Conservation (phyloP, 2,888 invertebrate genomes). For the Chrysina gloriosa region DNA sequence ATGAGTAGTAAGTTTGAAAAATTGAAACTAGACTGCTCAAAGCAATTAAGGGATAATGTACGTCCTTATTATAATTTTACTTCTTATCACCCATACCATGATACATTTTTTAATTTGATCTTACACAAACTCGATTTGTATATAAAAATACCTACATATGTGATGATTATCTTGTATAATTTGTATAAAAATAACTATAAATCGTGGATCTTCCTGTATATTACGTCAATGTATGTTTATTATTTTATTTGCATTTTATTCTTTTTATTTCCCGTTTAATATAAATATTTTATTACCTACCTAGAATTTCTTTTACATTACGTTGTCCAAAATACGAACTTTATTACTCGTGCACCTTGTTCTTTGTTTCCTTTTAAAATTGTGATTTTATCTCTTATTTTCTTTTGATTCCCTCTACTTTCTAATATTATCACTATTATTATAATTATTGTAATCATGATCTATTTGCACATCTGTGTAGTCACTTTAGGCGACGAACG, state of each 20-base stretch:
- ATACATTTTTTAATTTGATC: neutral
- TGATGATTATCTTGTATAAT: conserved; percentile 53
- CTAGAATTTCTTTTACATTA: neutral
- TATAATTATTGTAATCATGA: neutral
- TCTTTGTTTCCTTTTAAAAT: too few species aligned
- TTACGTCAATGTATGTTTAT: conserved; percentile 39
- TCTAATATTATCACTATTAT: neutral
- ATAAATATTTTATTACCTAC: conserved; percentile 37
- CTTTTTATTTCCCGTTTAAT: conserved; percentile 24
- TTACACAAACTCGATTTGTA: conserved; percentile 47
- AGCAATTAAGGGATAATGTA: neutral
- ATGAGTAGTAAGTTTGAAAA: neutral
- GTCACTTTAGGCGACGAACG: too few species aligned
- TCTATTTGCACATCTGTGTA: neutral
- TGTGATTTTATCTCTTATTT: too few species aligned
- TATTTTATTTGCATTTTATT: conserved; percentile 12
- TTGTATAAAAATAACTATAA: conserved; percentile 52
- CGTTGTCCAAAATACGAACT: neutral
- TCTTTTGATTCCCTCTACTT: neutral
- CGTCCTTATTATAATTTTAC: neutral
- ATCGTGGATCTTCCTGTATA: conserved; percentile 56
- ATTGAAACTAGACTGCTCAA: neutral
- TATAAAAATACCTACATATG: conserved; percentile 45
- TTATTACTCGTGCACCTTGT: too few species aligned
- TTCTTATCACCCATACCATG: neutral